Evolutionary conservation across 2,113 vertebrate species (phyloP), one percentile per base, ranked within the genome.

Genomic region (Salvator merianae): DNA sequence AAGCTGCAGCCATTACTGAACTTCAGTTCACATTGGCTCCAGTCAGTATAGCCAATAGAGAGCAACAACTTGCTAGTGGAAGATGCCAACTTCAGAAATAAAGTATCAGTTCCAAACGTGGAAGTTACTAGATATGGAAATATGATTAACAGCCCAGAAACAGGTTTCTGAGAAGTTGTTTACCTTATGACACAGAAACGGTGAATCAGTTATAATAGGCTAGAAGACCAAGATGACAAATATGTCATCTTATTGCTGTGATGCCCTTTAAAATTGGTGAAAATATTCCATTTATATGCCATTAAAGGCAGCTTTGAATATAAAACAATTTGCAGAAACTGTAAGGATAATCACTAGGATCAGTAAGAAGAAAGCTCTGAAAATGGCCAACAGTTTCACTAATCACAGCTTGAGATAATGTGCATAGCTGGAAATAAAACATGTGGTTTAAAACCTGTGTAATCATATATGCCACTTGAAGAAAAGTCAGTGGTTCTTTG

Each of bases 381-480:
- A 84, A 66, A 68, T 18, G 50, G 80, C 53, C 36, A 71, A 71
- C 47, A 2, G 32, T 84, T 62, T 77, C 34, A 70, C 50, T 62
- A 47, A 70, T 71, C 40, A 16, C 34, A 78, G 16, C 62, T 66
- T 63, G 34, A 71, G 50, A 26, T 78, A 62, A 71, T 84, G 59
- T 84, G 36, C 16, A 43, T 78, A 75, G n/a, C 36, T 47, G 53
- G 20, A 71, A 77, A 84, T 43, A 70, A 76, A 40, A 84, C 40
- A 5, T 69, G 70, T 32, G 70, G 70, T 32, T 18, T 32, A 40
- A 28, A 40, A 73, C 36, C 28, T 43, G 5, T 62, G 43, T 12
- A 72, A 63, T 59, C 70, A 82, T 38, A 36, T 7, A 18, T 14
- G 34, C 24, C 68, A 22, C 68, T 59, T 72, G 16, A 69, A 13